These are phyloP conservation scores for Zygogramma bicolorata DNA, from an alignment of 2,888 invertebrate species.

Conservation along the genomic window DNA sequence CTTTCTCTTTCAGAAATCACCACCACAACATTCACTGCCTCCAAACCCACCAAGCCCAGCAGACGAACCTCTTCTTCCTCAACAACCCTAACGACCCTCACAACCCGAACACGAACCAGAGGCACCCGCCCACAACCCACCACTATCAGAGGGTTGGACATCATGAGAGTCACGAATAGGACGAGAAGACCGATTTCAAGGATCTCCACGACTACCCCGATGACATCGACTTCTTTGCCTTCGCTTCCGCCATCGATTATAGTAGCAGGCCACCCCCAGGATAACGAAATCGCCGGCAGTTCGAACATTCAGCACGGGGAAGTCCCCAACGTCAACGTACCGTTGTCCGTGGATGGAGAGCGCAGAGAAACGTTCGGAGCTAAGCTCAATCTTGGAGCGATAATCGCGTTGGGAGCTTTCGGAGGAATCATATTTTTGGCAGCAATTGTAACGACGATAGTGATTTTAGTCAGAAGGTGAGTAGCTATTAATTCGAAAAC, in stretches of 20 bases:
- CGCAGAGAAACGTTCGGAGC: conserved; percentile 73
- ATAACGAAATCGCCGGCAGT: conserved; percentile 78
- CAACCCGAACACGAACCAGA: conserved; percentile 59
- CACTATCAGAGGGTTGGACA: conserved; percentile 62
- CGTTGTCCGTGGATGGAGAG: conserved; percentile 75
- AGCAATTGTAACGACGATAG: conserved; percentile 89
- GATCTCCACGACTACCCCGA: conserved; percentile 50
- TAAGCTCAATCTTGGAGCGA: conserved; percentile 85
- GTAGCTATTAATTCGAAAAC: conserved; percentile 50
- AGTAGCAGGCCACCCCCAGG: conserved; percentile 76
- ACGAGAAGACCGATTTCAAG: conserved; percentile 56
- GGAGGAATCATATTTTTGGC: conserved; percentile 92
- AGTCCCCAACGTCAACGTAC: conserved; percentile 76
- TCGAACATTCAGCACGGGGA: conserved; percentile 72
- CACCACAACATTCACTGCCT: conserved; percentile 16
- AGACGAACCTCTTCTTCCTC: conserved; percentile 27
- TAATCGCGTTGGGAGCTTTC: conserved; percentile 90
- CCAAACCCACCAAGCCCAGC: conserved; percentile 28
- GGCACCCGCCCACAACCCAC: conserved; percentile 65
- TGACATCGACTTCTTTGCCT: conserved; percentile 40
- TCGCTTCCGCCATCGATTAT: conserved; percentile 66
- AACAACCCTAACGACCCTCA: conserved; percentile 53
- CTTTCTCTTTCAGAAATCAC: conserved; percentile 1
- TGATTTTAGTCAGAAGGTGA: conserved; percentile 90
- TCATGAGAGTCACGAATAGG: conserved; percentile 58